These are phyloP conservation scores for Graptemys geographica DNA, from an alignment of 2,797 vertebrate species.

Conservation along the genomic window DNA sequence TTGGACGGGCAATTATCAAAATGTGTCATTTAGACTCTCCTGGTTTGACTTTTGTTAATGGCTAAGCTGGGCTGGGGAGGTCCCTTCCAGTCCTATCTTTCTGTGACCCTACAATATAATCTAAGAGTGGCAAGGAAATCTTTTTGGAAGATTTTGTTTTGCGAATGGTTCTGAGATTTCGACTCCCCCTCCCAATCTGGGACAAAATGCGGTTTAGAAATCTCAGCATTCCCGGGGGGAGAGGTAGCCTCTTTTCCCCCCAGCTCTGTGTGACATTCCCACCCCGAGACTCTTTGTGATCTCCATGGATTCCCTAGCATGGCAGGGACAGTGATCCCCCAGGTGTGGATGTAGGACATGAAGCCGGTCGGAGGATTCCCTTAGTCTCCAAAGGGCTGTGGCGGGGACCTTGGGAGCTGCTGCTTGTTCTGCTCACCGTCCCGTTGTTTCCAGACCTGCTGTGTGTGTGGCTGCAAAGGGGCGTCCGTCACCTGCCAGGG, in stretches of 20 bases:
- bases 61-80: not conserved
- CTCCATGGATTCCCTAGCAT: not conserved
- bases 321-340: too few relatives aligned
- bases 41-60: not conserved
- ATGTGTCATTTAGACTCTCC: not conserved
- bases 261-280: not conserved
- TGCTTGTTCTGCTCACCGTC: not conserved
- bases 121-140: not conserved
- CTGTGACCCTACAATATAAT: too few relatives aligned
- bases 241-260: not conserved
- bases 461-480: slow-evolving; percentile 74
- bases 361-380: not conserved
- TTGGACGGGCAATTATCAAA: not conserved
- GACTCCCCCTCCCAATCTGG: not conserved
- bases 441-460: slow-evolving; percentile 70
- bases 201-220: not conserved
- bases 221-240: too few relatives aligned
- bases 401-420: not conserved
- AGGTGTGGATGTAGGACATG: too few relatives aligned
- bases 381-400: not conserved
- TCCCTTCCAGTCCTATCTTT: too few relatives aligned
- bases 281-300: not conserved
- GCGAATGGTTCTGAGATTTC: not conserved
- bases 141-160: not conserved
- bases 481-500: slow-evolving; percentile 81